These are phyloP conservation scores for Flabesymbios commensalis DNA, from an alignment of 2,888 invertebrate species.

Conservation along the genomic window DNA sequence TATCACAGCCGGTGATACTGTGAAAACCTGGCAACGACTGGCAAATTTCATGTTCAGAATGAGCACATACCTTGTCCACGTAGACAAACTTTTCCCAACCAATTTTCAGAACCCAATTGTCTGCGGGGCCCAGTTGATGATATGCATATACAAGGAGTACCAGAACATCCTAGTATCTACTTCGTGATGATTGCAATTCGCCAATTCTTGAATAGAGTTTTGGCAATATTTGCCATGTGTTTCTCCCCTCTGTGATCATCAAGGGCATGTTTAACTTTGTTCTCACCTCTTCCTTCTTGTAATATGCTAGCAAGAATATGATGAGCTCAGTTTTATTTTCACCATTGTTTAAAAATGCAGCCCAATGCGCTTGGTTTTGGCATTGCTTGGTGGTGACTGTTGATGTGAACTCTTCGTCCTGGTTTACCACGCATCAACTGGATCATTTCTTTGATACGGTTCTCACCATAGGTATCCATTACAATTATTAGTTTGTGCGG, in stretches of 20 bases:
- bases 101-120: neutral
- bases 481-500: too few species aligned
- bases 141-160: neutral
- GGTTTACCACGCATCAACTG: too few species aligned
- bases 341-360: too few species aligned
- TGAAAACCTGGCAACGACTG: neutral
- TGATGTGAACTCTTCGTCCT: too few species aligned
- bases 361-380: too few species aligned
- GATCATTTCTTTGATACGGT: too few species aligned
- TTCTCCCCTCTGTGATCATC: neutral
- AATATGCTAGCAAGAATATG: neutral
- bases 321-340: too few species aligned
- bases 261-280: neutral
- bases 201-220: neutral
- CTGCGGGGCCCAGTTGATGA: neutral
- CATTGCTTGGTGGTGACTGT: too few species aligned
- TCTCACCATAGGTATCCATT: too few species aligned
- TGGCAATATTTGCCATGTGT: neutral
- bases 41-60: too few species aligned
- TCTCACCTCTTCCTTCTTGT: neutral
- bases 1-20: conserved; percentile 1
- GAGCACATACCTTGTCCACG: too few species aligned
- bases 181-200: neutral
- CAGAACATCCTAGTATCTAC: neutral
- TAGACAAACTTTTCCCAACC: too few species aligned